A percentile compares a stretch with the other conserved stretches of the same genome.
Evolutionary conservation across 2,888 invertebrate species (phyloP).

Genomic region (Pseudococcus longispinus): DNA sequence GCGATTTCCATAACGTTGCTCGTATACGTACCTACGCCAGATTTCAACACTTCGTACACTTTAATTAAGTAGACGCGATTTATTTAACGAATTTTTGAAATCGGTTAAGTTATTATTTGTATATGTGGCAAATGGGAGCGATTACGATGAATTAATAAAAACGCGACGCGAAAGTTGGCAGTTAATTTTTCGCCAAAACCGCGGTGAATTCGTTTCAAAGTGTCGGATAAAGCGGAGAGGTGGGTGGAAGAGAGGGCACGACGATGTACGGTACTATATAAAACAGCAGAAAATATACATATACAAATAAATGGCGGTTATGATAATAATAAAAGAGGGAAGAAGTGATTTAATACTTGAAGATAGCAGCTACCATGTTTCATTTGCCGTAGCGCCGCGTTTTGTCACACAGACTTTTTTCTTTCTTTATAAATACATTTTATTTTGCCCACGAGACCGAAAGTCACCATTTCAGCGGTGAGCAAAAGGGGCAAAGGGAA

Average conservation of each 20-base stretch:
- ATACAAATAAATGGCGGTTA: constrained; percentile 36
- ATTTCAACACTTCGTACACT: not conserved
- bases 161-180: not conserved
- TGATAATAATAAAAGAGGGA: constrained; percentile 34
- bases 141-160: constrained; percentile 37
- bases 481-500: not conserved
- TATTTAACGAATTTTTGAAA: not conserved
- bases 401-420: constrained; percentile 43
- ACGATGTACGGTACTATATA: not conserved
- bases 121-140: not conserved
- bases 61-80: not conserved
- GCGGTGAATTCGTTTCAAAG: not conserved
- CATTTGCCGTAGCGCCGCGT: constrained; percentile 31
- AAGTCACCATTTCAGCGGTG: constrained; percentile 9
- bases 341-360: constrained; percentile 52
- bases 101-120: not conserved
- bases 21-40: not conserved
- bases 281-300: not conserved
- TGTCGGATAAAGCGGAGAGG: not conserved
- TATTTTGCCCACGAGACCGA: constrained; percentile 52
- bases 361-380: constrained; percentile 54
- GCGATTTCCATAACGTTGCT: no score
- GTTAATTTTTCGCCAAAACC: not conserved
- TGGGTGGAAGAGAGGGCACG: not conserved
- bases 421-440: constrained; percentile 49